These are phyloP conservation scores for Cassiopea andromeda DNA, from an alignment of 30 jellyfish, hydroid and myxozoan species.

Conservation along the genomic window DNA sequence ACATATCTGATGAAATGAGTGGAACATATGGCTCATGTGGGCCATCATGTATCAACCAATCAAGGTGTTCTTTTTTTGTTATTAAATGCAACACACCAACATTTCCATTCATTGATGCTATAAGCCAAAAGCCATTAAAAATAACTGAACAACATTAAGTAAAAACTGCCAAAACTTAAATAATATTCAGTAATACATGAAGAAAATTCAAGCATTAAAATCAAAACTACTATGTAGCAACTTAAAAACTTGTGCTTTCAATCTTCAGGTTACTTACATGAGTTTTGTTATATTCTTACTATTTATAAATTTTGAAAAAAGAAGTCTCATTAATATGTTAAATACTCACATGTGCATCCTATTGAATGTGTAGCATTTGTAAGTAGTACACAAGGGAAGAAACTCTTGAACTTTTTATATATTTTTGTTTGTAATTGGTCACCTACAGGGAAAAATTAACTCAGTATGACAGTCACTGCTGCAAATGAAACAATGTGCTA, in stretches of 20 bases:
- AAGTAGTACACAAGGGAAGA: slow-evolving; percentile 82
- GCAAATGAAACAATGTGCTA: background rate
- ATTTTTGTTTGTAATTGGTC: slow-evolving; percentile 76
- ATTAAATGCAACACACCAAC: slow-evolving; percentile 86
- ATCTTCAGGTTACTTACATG: no score
- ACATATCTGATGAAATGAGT: slow-evolving; percentile 78
- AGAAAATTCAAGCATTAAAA: no score
- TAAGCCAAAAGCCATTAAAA: background rate
- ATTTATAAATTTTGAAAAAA: no score
- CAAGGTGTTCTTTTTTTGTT: slow-evolving; percentile 61
- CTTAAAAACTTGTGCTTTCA: no score
- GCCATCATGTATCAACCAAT: slow-evolving; percentile 86
- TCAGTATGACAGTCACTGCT: background rate
- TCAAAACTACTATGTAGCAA: no score
- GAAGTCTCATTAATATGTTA: no score
- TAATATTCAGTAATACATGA: no score
- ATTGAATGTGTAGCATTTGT: slow-evolving; percentile 97
- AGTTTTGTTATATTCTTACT: no score
- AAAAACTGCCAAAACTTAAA: no score
- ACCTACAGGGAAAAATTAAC: slow-evolving; percentile 49
- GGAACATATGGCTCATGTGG: slow-evolving; percentile 89
- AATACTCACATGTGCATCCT: slow-evolving; percentile 97
- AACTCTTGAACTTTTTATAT: slow-evolving; percentile 70
- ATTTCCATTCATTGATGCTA: slow-evolving; percentile 89
- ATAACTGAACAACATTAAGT: background rate